Evolutionary conservation across 1,140 invertebrate species (phyloP).

Genomic region (Medauroidea extradentata): DNA sequence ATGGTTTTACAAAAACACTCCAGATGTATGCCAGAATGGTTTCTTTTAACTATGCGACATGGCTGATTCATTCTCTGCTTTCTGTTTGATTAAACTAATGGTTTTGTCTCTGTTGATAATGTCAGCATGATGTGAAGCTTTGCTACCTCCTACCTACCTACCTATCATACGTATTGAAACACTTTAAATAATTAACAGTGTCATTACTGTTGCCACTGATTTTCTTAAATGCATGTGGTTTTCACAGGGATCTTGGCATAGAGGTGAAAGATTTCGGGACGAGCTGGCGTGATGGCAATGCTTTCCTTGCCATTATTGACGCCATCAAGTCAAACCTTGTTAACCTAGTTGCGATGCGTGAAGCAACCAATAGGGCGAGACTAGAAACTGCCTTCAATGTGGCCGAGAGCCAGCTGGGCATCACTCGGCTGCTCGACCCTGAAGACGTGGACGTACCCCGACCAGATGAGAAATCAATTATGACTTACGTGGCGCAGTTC

Average conservation of each 20-base stretch:
- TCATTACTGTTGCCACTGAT: no score
- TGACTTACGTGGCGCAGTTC: conserved; percentile 99
- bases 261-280: conserved; percentile 92
- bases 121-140: no score
- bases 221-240: no score
- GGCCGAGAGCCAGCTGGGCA: conserved; percentile 88
- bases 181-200: no score
- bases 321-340: conserved; percentile 91
- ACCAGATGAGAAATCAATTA: conserved; percentile 97
- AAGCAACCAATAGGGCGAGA: conserved; percentile 72
- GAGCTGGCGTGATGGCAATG: conserved; percentile 95
- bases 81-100: no score
- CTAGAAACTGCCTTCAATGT: conserved; percentile 91
- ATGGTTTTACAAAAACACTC: no score
- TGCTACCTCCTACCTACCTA: no score
- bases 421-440: conserved; percentile 87
- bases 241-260: conserved; percentile 74
- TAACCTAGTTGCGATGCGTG: conserved; percentile 74
- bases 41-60: no score
- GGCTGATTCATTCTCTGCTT: no score
- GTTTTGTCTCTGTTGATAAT: no score
- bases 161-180: no score
- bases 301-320: conserved; percentile 94
- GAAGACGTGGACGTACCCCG: conserved; percentile 96
- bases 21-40: no score